These are phyloP conservation scores for Creontiades dilutus DNA, from an alignment of 2,888 invertebrate genomes.

Conservation along the genomic window DNA sequence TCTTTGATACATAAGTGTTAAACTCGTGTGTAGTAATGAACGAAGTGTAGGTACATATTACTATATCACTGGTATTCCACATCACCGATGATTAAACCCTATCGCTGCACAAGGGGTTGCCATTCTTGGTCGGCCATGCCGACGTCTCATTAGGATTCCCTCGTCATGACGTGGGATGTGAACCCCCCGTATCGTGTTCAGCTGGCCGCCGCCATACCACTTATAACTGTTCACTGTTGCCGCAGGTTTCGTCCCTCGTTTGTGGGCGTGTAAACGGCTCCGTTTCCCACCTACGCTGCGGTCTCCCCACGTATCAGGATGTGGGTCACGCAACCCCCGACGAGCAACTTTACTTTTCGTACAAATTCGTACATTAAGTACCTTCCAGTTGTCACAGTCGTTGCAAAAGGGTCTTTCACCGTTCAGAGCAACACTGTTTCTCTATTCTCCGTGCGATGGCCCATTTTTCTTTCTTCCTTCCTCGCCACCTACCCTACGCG, in stretches of 20 bases:
- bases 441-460: background rate
- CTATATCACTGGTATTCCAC: no score
- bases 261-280: background rate
- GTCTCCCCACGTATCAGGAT: slow-evolving; percentile 21
- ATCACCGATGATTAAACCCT: no score
- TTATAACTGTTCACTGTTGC: slow-evolving; percentile 11
- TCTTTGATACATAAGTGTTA: no score
- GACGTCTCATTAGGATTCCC: background rate
- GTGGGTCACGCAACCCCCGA: slow-evolving; percentile 42
- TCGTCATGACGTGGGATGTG: background rate
- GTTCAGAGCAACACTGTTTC: background rate
- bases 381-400: slow-evolving; percentile 8
- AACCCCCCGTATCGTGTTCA: background rate
- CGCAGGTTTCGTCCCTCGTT: background rate
- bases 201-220: background rate
- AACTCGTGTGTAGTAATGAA: no score
- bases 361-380: slow-evolving; percentile 6
- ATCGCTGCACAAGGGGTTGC: no score
- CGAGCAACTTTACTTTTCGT: slow-evolving; percentile 52
- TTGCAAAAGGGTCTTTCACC: background rate
- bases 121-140: background rate
- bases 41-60: no score
- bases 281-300: background rate
- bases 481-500: no score
- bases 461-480: background rate